Evolutionary conservation across 2,113 vertebrate genomes (phyloP).

Genomic region (Sylvia atricapilla): DNA sequence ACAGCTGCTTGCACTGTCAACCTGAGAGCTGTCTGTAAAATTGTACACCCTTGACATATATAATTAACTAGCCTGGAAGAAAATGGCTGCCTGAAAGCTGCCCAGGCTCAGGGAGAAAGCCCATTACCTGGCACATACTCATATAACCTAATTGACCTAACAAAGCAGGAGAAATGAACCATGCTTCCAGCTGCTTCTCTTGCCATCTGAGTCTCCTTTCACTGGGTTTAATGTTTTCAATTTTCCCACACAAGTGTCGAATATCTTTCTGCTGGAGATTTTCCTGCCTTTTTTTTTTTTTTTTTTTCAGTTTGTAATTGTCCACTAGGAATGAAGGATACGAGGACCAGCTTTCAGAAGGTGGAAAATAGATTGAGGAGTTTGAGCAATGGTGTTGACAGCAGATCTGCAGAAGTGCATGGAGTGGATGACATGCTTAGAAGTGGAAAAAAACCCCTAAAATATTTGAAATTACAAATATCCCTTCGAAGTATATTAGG

Average conservation of each 20-base stretch:
- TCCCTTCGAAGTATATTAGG: not conserved
- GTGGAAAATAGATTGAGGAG: not conserved
- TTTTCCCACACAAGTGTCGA: not conserved
- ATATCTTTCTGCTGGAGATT: not conserved
- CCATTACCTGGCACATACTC: not conserved
- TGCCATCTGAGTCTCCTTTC: not conserved
- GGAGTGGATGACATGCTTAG: not conserved
- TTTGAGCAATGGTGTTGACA: not conserved
- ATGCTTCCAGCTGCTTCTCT: not conserved
- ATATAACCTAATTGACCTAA: not conserved
- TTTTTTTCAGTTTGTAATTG: not conserved
- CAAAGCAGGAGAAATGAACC: not conserved
- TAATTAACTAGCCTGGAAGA: not conserved
- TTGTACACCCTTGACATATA: not conserved
- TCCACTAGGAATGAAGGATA: not conserved
- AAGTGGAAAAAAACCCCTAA: fast-evolving
- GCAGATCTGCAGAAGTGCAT: not conserved
- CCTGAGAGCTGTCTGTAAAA: not conserved
- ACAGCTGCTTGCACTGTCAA: not conserved
- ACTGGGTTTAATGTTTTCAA: not conserved
- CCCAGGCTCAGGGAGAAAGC: not conserved
- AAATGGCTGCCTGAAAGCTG: not conserved
- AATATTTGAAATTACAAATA: not conserved
- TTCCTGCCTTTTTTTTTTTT: not conserved
- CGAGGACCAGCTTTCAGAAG: not conserved